These are phyloP conservation scores for Psephotus haematonotus DNA, from an alignment of 2,113 vertebrate species.

Conservation along the genomic window DNA sequence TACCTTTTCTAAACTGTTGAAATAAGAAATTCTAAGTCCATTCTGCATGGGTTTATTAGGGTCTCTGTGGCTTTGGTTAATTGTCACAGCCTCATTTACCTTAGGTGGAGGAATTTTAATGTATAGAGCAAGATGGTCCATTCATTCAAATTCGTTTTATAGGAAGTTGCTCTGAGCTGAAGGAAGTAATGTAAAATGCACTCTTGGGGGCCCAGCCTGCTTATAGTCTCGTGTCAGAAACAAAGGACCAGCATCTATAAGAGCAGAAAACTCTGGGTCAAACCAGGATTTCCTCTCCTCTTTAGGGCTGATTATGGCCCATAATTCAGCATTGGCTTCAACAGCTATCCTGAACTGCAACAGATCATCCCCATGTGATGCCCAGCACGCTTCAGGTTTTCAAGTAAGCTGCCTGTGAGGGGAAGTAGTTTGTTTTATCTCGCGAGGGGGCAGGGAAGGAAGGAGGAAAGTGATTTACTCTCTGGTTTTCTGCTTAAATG, in stretches of 20 bases:
- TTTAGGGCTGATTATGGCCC: background rate
- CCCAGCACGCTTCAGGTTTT: conserved; percentile 36
- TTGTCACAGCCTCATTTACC: conserved; percentile 46
- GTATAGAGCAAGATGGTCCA: conserved; percentile 31
- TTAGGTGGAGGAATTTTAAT: conserved; percentile 61
- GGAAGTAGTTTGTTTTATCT: conserved; percentile 7
- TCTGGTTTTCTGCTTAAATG: background rate
- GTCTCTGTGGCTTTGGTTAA: conserved; percentile 51
- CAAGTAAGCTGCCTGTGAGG: conserved; percentile 52
- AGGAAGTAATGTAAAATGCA: conserved; percentile 50
- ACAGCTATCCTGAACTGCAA: background rate
- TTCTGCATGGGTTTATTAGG: conserved; percentile 11
- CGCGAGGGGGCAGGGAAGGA: background rate
- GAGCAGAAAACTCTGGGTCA: conserved; percentile 43
- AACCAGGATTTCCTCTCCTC: background rate
- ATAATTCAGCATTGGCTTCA: background rate
- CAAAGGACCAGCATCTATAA: conserved; percentile 49
- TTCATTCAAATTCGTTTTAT: conserved; percentile 66
- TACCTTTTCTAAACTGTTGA: background rate
- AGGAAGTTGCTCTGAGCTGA: conserved; percentile 40
- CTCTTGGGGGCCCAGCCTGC: conserved; percentile 39
- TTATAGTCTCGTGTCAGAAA: conserved; percentile 42
- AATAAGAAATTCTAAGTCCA: background rate
- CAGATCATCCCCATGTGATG: background rate
- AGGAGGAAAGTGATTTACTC: background rate